Base-by-base conservation (phyloP, 2,888 invertebrate genomes). In the Drosophila anomalipes region DNA sequence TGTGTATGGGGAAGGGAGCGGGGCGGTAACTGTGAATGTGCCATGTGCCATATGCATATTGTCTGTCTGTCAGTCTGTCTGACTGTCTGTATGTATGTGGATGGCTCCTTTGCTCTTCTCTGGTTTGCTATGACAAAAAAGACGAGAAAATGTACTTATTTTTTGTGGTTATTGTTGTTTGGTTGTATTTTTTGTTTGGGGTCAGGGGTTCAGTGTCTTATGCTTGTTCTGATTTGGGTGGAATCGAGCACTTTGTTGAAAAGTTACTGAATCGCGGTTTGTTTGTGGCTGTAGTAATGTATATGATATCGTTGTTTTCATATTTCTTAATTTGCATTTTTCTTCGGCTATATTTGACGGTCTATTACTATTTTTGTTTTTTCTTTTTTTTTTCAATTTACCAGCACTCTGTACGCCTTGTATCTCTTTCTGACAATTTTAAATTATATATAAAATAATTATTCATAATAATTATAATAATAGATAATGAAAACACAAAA, bases 211-310 rank as follows among this genome's bases (percentile, higher is more conserved):
- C 68, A 80, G 84, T 90, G 86, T 89, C 32, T 77, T 83, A 91
- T 91, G 90, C 90, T 90, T 90, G 91, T 86, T 83, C 76, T 87
- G 91, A 86, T 78, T 78, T 77, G 76, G 76, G 65, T 77, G 81
- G 77, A 79, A 64, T 73, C 47, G 49, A 70, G 22, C 67, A 59
- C 32, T 51, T 47, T 67, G 57, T 68, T 62, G 33, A 14, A 32
- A 32, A 62, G 64, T 70, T 57, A 68, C 62, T 68, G 66, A 64
- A 56, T 69, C 66, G 64, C 69, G 63, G 35, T 67, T 67, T 67
- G 72, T 67, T 47, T 77, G 64, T 49, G 33, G 54, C 26, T 66
- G 41, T 60, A 41, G 65, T 57, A 54, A 54, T 39, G 52, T 35
- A 41, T 47, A 57, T 64, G 47, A 30, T 32, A 41, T 86, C 62